phyloP scores from a whole-genome alignment of 1,140 invertebrate species.

The Diabrotica undecimpunctata region DNA sequence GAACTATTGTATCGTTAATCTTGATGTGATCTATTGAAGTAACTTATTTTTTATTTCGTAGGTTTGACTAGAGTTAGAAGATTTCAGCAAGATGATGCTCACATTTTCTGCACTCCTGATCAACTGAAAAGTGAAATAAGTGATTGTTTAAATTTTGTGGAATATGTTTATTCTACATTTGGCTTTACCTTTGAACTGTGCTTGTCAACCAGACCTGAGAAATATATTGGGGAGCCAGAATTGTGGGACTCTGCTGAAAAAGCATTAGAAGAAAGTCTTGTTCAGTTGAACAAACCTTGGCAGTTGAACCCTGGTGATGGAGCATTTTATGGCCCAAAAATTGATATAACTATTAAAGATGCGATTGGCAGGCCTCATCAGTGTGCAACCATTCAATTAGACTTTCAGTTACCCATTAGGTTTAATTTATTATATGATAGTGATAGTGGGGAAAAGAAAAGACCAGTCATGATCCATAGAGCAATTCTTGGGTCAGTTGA shows the following conservation, averaged over 20 bases:
- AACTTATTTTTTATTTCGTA: slow-evolving; percentile 47
- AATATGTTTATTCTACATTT: slow-evolving; percentile 83
- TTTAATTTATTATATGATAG: slow-evolving; percentile 83
- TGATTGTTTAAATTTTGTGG: slow-evolving; percentile 83
- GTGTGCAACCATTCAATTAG: slow-evolving; percentile 97
- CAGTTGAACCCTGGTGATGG: slow-evolving; percentile 89
- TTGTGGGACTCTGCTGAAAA: slow-evolving; percentile 91
- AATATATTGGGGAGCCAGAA: slow-evolving; percentile 85
- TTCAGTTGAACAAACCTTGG: slow-evolving; percentile 85
- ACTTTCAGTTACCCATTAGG: slow-evolving; percentile 93
- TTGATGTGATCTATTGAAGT: no score
- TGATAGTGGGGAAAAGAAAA: slow-evolving; percentile 81
- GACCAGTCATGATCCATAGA: slow-evolving; percentile 96
- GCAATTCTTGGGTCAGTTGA: slow-evolving; percentile 98
- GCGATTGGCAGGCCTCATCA: slow-evolving; percentile 87
- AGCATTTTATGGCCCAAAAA: slow-evolving; percentile 99
- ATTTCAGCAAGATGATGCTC: slow-evolving; percentile 99
- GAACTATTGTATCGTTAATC: no score
- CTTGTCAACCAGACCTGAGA: slow-evolving; percentile 92
- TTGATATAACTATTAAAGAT: slow-evolving; percentile 96
- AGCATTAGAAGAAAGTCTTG: slow-evolving; percentile 80
- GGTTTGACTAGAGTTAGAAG: slow-evolving; percentile 92
- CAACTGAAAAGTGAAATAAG: slow-evolving; percentile 87
- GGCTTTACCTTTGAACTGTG: slow-evolving; percentile 92
- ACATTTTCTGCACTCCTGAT: slow-evolving; percentile 92